Conservation (phyloP, 2,888 invertebrate genomes). For the Nycteola revayana region DNA sequence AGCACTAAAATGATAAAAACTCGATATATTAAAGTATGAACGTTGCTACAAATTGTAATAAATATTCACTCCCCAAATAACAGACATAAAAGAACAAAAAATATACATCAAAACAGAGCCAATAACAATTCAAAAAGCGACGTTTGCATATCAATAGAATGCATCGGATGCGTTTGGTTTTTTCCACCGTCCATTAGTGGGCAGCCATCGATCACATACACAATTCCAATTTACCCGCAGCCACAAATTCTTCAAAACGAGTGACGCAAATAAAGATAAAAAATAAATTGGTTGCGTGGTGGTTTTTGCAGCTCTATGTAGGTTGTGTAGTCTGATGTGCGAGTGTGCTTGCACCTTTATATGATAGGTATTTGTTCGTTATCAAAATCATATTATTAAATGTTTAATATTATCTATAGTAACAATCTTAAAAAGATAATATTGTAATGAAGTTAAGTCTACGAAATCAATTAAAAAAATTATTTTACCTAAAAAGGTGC, state of each 20-base stretch:
- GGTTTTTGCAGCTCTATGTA: constrained; percentile 35
- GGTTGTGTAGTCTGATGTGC: constrained; percentile 21
- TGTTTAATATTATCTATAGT: no score
- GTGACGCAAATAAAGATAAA: constrained; percentile 60
- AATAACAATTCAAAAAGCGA: constrained; percentile 42
- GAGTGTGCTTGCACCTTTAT: background rate
- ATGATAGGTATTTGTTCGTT: no score
- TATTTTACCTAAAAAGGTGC: no score
- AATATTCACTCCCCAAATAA: background rate
- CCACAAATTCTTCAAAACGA: constrained; percentile 76
- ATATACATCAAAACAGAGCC: constrained; percentile 17
- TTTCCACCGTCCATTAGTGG: constrained; percentile 56
- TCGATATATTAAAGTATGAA: no score
- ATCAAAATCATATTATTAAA: no score
- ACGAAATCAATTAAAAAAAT: no score
- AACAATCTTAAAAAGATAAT: no score
- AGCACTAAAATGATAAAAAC: no score
- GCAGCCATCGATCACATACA: constrained; percentile 68
- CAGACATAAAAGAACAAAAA: constrained; percentile 11
- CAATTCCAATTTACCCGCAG: constrained; percentile 76
- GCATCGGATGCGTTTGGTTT: constrained; percentile 48
- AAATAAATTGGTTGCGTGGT: constrained; percentile 43
- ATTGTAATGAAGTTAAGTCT: no score
- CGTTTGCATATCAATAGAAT: constrained; percentile 57
- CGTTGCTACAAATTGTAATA: no score